Percentiles rank a stretch among this genome's conserved stretches.
Conservation (phyloP, 1,140 invertebrate genomes). For the Halyomorpha halys region DNA sequence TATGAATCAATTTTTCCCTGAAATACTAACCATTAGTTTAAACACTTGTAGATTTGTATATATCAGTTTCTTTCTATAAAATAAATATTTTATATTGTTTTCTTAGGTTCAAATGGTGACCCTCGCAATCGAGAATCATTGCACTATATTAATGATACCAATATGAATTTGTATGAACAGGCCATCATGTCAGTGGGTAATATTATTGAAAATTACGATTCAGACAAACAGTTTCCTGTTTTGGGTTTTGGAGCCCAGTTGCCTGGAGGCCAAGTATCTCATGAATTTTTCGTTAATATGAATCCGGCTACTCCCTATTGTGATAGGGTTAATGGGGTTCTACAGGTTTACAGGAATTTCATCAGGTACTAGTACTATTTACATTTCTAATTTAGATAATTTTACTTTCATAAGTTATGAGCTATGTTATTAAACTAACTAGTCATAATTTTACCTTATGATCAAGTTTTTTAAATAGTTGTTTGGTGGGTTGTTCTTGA, state of each 20-base stretch:
- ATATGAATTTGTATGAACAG: slow-evolving; percentile 46
- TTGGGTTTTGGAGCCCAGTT: slow-evolving; percentile 47
- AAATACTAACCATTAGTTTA: too few species aligned
- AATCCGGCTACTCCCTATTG: slow-evolving; percentile 47
- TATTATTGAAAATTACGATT: slow-evolving; percentile 54
- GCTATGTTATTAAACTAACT: too few species aligned
- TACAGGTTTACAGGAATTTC: slow-evolving; percentile 37
- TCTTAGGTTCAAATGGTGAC: slow-evolving; percentile 51
- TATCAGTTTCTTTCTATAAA: too few species aligned
- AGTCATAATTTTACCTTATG: too few species aligned
- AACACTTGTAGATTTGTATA: too few species aligned
- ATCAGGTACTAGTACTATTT: slow-evolving; percentile 32
- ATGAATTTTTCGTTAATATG: slow-evolving; percentile 50
- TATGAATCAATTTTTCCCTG: too few species aligned
- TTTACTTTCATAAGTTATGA: too few species aligned
- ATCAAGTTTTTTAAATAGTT: too few species aligned
- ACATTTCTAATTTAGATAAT: too few species aligned
- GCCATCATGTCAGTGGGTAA: slow-evolving; percentile 49
- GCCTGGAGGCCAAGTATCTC: slow-evolving; percentile 43
- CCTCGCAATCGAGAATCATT: slow-evolving; percentile 44
- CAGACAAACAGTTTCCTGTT: slow-evolving; percentile 46
- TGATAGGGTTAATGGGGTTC: slow-evolving; percentile 36
- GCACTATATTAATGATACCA: slow-evolving; percentile 42
- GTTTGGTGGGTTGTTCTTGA: too few species aligned
- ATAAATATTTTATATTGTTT: background rate